Conservation (phyloP, 2,797 vertebrate species). For the Typhlichthys subterraneus region DNA sequence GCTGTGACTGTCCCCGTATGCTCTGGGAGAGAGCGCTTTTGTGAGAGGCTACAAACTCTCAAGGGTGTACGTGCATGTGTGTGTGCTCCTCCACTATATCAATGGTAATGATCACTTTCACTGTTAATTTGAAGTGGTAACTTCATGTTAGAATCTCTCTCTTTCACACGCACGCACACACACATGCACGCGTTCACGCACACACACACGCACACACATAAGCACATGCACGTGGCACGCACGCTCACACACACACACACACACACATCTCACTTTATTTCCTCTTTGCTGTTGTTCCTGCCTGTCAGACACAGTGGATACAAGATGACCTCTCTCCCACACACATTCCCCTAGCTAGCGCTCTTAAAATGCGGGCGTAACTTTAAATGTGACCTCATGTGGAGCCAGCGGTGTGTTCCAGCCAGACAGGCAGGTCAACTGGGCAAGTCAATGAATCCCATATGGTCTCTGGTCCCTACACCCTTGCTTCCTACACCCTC, state of each 20-base stretch:
- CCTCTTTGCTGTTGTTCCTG: background rate
- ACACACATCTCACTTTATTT: background rate
- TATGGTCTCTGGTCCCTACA: conserved; percentile 27
- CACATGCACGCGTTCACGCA: background rate
- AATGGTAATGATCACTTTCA: too few species aligned
- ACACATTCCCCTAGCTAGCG: background rate
- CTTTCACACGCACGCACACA: too few species aligned
- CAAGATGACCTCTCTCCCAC: background rate
- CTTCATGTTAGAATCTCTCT: too few species aligned
- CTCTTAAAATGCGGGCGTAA: background rate
- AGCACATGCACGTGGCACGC: background rate
- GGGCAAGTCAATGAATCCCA: conserved; percentile 57
- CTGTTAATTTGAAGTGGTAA: too few species aligned
- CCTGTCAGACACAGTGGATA: background rate
- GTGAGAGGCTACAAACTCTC: background rate
- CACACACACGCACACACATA: background rate
- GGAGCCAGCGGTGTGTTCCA: conserved; percentile 38
- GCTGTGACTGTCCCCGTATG: conserved; percentile 9
- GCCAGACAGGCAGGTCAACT: conserved; percentile 46
- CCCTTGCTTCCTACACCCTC: background rate
- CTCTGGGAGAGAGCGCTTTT: conserved; percentile 42
- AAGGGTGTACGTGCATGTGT: background rate
- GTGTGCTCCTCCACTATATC: conserved; percentile 2
- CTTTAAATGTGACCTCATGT: conserved; percentile 33
- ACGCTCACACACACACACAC: background rate